Conservation (phyloP, 2,888 invertebrate genomes). For the Thumatha senex region DNA sequence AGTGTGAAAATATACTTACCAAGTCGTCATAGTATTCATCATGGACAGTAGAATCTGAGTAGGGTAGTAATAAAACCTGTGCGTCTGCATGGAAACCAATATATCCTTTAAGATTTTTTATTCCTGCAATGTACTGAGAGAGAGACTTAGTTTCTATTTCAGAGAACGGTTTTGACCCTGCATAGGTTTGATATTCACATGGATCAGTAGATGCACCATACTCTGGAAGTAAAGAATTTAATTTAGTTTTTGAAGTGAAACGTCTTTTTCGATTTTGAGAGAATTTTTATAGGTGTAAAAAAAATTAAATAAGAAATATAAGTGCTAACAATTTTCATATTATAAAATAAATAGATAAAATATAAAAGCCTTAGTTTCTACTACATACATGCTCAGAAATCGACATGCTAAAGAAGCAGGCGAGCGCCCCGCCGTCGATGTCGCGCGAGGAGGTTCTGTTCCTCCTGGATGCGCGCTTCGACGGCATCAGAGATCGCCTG, state of each 20-base stretch:
- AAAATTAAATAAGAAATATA: no score
- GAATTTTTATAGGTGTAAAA: no score
- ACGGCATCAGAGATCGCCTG: no score
- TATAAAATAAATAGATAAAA: no score
- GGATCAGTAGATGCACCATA: constrained; percentile 75
- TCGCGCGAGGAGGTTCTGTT: no score
- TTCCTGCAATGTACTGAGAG: constrained; percentile 79
- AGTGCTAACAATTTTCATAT: no score
- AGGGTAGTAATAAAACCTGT: constrained; percentile 87
- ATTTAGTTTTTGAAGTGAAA: background rate
- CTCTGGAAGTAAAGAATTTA: constrained; percentile 28
- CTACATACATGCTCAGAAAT: no score
- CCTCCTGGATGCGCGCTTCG: no score
- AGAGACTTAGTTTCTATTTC: constrained; percentile 86
- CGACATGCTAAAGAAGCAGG: no score
- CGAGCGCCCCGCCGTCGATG: no score
- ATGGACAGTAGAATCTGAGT: constrained; percentile 82
- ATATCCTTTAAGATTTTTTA: constrained; percentile 84
- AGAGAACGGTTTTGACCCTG: constrained; percentile 88
- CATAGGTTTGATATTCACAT: constrained; percentile 87
- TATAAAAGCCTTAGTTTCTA: no score
- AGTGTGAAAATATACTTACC: constrained; percentile 46
- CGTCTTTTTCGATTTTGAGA: no score
- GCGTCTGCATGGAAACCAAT: constrained; percentile 90
- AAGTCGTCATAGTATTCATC: constrained; percentile 77